Base-by-base conservation (phyloP, 1,140 invertebrate genomes). In the Pogonomyrmex barbatus region DNA sequence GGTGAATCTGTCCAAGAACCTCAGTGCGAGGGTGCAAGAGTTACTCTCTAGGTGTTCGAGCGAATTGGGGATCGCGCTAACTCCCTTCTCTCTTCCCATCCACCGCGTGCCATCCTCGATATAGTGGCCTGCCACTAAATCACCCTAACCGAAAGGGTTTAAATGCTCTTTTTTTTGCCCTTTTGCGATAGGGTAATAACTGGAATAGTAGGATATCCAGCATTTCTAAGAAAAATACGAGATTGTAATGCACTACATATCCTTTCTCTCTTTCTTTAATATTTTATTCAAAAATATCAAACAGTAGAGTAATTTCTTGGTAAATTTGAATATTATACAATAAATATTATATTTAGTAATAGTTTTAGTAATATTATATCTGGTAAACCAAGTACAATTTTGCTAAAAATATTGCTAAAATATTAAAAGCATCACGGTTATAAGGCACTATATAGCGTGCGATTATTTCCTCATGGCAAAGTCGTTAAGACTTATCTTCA, bases 71-170 rank as follows among this genome's bases (percentile, higher is more conserved):
- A 89, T 92, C 91, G 87, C 78, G 79, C 84, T 71, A 88, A 73
- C 86, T 47, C 79, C 73, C 85, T 65, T 50, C 87, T 91, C 88
- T 87, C 81, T 65, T 70, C 58, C 90, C 89, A 88, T 89, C 87
- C 47, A 94, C 91, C 93, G 93, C 94, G 94, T 95, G 93, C 93
- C 94, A 94, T 94, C 93, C 94, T 95, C 94, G 94, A 93, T 94
- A 92, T 89, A 93, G 93, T 92, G 92, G 86, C 58, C 73, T 82
- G 88, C 86, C 89, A 73, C 89, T 90, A 78, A 88, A 90, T 90
- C 88, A 77, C 84, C 92, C 89, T 83, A 88, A 87, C 87, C 56
- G 50, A 92, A 93, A 93, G 89, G 92, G 93, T 91, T 94, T 93
- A 92, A 93, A 93, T 93, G 93, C 90, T 93, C 93, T 93, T 93